Evolutionary conservation across 1,140 invertebrate species (phyloP), one percentile per base, ranked within the genome.

Genomic region (Lepidurus packardi): DNA sequence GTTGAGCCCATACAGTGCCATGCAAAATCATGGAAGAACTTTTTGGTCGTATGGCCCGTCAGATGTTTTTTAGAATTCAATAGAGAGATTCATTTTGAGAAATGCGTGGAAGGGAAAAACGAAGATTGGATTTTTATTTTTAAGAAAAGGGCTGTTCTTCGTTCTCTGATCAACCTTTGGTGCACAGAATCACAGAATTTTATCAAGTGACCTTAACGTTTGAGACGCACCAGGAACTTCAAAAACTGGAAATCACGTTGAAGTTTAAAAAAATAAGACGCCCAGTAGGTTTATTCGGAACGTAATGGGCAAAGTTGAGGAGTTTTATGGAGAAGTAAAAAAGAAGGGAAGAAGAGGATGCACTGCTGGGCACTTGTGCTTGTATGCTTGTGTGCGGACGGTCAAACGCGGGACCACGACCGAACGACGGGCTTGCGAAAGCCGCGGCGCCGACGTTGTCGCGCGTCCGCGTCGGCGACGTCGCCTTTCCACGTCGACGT

Each of bases 391-490:
- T 65, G 53, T 65, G 53, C 53, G 21, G 53, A 65, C 53, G 53
- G 16, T 9, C 53, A 13, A 65, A 65, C 53, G 21, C 53, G 53
- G 53, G 53, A 65, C 53, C 53, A 21, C n/a, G 53, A 65, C 53
- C 13, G 53, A 65, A 65, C 53, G 53, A 65, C 53, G 53, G 34
- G 53, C 53, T 65, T 9, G 53, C 53, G 3, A 16, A 16, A 65
- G 53, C 53, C 16, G 53, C 53, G 53, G 53, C 53, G 53, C 53
- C 53, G 53, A 65, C 53, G 53, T 65, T 65, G 53, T 65, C 53
- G 53, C 53, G 53, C 53, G 53, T 65, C 53, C 53, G 53, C 53
- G 53, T 65, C 53, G 53, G 53, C 53, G 53, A 65, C 53, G 53
- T 65, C 53, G 53, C 34, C 34, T 34, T 34, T 34, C 34, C 34